Evolutionary conservation across 2,113 vertebrate genomes (phyloP).

Genomic region (Microcebus ravelobensis): DNA sequence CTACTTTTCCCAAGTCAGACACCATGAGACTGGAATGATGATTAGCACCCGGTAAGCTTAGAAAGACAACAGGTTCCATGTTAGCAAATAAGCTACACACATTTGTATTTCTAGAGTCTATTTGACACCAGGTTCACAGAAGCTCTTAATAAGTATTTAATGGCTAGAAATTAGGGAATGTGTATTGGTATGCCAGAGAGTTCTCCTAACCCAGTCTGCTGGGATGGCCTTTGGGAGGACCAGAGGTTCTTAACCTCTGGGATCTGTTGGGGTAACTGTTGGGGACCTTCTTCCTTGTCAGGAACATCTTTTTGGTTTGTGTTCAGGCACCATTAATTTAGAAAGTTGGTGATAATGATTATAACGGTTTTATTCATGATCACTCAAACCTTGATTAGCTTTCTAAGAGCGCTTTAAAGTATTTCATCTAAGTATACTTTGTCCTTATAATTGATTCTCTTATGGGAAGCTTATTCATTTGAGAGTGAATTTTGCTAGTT

Average conservation of each 20-base stretch:
- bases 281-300: background rate
- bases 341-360: background rate
- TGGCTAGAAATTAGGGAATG: background rate
- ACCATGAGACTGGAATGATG: background rate
- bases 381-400: background rate
- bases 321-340: background rate
- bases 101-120: background rate
- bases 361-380: background rate
- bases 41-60: background rate
- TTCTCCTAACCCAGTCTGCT: no score
- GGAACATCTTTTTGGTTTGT: background rate
- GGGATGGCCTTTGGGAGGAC: no score
- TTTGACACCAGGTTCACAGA: background rate
- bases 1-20: background rate
- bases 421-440: background rate
- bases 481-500: background rate
- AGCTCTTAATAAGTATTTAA: background rate
- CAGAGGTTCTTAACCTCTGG: background rate
- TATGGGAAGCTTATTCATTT: background rate
- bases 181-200: no score
- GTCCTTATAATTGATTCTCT: background rate
- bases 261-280: background rate
- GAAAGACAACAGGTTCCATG: background rate
- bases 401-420: background rate
- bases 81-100: rapidly evolving